A percentile compares a stretch with the other conserved stretches of the same genome.
Evolutionary conservation across 2,797 vertebrate genomes (phyloP).

Genomic region (Synanceia verrucosa): DNA sequence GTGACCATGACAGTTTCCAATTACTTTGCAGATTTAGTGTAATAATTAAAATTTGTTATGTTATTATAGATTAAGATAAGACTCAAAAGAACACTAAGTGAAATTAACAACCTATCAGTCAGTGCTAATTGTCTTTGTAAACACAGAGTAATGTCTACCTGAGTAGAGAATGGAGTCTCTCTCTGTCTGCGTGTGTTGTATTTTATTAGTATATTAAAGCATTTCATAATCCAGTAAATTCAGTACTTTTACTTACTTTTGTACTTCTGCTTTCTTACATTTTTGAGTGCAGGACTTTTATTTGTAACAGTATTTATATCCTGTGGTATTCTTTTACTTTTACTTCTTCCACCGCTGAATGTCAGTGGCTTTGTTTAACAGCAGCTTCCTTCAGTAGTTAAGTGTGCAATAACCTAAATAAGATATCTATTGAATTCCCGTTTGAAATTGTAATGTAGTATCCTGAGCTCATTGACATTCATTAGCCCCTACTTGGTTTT

Average conservation of each 20-base stretch:
- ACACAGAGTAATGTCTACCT: no score
- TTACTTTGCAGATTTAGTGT: not conserved
- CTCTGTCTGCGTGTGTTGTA: no score
- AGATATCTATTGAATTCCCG: conserved; percentile 12
- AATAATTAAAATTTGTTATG: not conserved
- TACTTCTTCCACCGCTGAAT: not conserved
- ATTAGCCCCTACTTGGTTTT: conserved; percentile 39
- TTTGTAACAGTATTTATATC: not conserved
- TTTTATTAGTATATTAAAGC: no score
- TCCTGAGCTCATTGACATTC: conserved; percentile 17
- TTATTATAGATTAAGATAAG: not conserved
- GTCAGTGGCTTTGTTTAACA: not conserved
- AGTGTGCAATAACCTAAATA: conserved; percentile 6
- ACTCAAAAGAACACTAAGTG: not conserved
- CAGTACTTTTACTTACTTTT: not conserved
- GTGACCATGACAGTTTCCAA: not conserved
- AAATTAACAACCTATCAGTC: not conserved
- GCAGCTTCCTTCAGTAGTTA: not conserved
- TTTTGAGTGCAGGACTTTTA: not conserved
- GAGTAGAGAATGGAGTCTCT: no score
- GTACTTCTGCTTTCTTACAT: not conserved
- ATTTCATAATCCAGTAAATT: not conserved
- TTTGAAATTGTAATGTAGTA: conserved; percentile 8
- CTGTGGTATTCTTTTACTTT: not conserved
- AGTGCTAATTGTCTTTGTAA: no score